Evolutionary conservation across 2,113 vertebrate species (phyloP).

Genomic region (Coptodon bakossiorum): DNA sequence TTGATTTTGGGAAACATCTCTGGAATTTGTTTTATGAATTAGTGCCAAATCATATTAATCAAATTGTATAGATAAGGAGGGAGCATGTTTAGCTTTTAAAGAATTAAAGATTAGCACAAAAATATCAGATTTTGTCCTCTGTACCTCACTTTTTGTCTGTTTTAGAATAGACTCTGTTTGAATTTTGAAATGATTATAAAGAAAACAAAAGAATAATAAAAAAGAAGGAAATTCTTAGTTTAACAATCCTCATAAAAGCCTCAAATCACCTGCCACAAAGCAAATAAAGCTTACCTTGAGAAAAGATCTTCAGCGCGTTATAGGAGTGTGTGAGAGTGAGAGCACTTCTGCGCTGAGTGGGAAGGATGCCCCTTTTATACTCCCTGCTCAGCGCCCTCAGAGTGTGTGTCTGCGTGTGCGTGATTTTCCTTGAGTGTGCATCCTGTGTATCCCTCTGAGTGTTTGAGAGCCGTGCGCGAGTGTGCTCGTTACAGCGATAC

Average conservation of each 20-base stretch:
- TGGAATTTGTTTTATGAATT: neutral
- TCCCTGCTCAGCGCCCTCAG: constrained; percentile 26
- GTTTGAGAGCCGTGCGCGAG: neutral
- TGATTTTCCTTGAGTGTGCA: constrained; percentile 2
- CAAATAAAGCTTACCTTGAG: constrained; percentile 55
- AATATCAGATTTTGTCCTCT: neutral
- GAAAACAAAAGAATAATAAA: neutral
- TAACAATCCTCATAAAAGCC: neutral
- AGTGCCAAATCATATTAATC: accelerated
- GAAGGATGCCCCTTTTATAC: constrained; percentile 69
- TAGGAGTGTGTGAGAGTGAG: constrained; percentile 44
- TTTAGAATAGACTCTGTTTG: neutral
- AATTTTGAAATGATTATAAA: neutral
- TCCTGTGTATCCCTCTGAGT: constrained; percentile 6
- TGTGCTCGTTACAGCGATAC: neutral
- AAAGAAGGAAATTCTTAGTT: neutral
- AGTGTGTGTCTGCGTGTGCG: constrained; percentile 22
- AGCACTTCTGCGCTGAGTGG: constrained; percentile 53
- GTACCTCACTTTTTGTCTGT: neutral
- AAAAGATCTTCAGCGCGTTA: constrained; percentile 24
- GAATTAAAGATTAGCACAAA: neutral
- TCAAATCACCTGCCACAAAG: neutral
- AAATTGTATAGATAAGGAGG: neutral
- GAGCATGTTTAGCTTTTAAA: neutral
- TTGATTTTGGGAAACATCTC: neutral